Evolutionary conservation across 1,140 invertebrate species (phyloP).

Genomic region (Ylistrum balloti): DNA sequence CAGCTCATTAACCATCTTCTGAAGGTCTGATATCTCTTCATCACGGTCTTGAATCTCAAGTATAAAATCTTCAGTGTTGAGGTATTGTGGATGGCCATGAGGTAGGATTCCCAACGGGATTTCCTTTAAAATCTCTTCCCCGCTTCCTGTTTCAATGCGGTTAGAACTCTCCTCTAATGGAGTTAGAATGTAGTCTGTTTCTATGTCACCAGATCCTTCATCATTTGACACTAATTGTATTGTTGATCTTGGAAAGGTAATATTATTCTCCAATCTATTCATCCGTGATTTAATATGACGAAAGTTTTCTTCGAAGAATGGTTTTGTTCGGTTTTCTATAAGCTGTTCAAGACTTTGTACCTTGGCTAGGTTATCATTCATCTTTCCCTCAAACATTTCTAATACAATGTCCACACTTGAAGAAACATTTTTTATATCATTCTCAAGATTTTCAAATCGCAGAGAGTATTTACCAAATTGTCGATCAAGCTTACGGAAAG

Average conservation of each 20-base stretch:
- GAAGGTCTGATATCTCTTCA: conserved; percentile 56
- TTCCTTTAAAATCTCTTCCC: conserved; percentile 46
- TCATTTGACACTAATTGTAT: conserved; percentile 12
- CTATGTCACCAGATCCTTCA: conserved; percentile 63
- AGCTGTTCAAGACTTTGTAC: not conserved
- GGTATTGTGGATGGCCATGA: conserved; percentile 47
- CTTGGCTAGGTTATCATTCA: not conserved
- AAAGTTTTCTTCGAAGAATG: not conserved
- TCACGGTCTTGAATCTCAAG: conserved; percentile 61
- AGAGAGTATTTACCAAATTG: conserved; percentile 42
- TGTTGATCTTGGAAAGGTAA: not conserved
- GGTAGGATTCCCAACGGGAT: not conserved
- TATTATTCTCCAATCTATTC: not conserved
- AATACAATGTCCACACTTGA: not conserved
- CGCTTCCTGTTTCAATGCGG: not conserved
- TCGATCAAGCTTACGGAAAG: conserved; percentile 56
- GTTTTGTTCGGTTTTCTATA: conserved; percentile 42
- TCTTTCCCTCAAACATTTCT: not conserved
- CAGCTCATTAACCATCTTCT: conserved; percentile 61
- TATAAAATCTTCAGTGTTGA: conserved; percentile 53
- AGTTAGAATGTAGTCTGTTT: conserved; percentile 50
- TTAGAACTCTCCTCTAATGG: not conserved
- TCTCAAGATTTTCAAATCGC: conserved; percentile 42
- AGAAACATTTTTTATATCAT: not conserved
- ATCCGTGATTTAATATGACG: not conserved